Base-by-base conservation (phyloP, 2,113 vertebrate species). In the Leucosticte australis region DNA sequence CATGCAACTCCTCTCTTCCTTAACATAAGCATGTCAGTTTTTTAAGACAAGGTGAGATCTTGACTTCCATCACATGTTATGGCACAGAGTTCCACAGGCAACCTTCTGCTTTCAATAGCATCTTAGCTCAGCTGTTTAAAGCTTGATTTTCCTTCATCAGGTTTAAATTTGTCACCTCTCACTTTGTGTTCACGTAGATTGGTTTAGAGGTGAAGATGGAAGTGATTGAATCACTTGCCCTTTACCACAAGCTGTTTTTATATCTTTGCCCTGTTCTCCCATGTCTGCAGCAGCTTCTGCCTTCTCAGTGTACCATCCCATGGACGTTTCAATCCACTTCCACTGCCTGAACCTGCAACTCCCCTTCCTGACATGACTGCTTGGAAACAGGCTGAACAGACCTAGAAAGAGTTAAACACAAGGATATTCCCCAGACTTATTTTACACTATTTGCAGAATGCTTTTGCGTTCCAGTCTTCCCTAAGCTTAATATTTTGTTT, bases 401-500 rank as follows among this genome's bases (percentile, higher is more conserved):
- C n/a, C 56, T 24, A 69, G 55, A 75, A 90, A 90, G 52, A 82
- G 92, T 89, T 93, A 93, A 92, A 65, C 23, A 49, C 0, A 0
- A 64, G 31, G 49, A 89, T 81, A 89, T 87, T 84, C 88, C 86
- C 86, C 74, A 93, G 90, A 82, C 50, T 90, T 92, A 50, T 82
- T 93, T 92, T 94, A 89, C 59, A 87, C 65, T 78, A 92, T 94
- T 77, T 95, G 93, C 88, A 96, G 83, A 96, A 94, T 75, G 83
- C 37, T 94, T 90, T 92, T 0, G 0, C 3, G 0, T 92, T 94
- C 83, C 80, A 84, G 86, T 79, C 92, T 88, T 96, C 88, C 80
- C 90, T 28, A 56, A 95, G 86, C 76, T 62, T 89, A 92, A 63
- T 75, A 95, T 92, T 95, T 96, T 96, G 95, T 95, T 96, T 96